phyloP scores from a whole-genome alignment of 2,113 vertebrate genomes.

The Gymnobelideus leadbeateri region DNA sequence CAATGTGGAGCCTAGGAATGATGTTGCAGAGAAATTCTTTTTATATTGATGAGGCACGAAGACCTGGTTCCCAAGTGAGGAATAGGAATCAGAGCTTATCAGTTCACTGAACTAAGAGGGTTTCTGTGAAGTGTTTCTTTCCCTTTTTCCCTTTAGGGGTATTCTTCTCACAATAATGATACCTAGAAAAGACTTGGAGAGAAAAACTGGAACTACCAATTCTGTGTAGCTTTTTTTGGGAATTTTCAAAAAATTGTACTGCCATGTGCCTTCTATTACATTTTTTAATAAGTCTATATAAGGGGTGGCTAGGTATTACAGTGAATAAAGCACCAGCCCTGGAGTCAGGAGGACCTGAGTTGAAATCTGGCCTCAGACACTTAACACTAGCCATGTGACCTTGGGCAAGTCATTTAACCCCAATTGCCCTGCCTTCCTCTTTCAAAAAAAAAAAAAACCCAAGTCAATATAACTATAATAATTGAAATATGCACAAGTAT shows the following conservation, averaged over 20 bases:
- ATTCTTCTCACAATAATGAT: neutral
- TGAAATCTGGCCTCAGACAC: no score
- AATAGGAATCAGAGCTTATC: neutral
- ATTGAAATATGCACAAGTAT: neutral
- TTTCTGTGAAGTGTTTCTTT: neutral
- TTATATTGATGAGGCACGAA: neutral
- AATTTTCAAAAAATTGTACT: neutral
- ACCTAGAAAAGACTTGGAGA: neutral
- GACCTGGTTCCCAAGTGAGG: neutral
- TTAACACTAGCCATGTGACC: no score
- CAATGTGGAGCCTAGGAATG: neutral
- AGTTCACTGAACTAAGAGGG: neutral
- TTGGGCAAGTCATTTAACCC: no score
- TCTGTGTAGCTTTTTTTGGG: neutral
- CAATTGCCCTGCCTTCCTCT: no score
- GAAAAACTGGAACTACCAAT: neutral
- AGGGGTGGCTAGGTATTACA: no score
- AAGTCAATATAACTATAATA: neutral
- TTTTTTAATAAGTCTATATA: neutral
- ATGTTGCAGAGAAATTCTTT: neutral
- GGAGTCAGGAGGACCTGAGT: no score
- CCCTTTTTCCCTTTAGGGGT: neutral
- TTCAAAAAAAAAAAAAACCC: no score
- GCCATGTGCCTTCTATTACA: neutral
- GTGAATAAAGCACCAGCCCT: no score